Conservation (phyloP, 1,140 invertebrate species). For the Phortica variegata region DNA sequence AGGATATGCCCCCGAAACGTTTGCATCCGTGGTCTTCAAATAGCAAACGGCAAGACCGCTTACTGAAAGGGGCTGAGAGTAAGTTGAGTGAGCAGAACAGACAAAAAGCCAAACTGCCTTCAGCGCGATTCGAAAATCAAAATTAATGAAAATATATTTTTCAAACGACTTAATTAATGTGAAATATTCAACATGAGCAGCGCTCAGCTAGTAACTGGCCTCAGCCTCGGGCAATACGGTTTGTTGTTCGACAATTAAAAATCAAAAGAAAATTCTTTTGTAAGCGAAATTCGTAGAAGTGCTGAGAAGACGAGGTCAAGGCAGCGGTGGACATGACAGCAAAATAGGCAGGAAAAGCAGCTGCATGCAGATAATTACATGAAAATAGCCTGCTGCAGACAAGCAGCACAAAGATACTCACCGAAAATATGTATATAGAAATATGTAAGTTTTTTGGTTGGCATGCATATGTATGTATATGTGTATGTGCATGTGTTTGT, state of each 20-base stretch:
- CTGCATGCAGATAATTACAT: constrained; percentile 48
- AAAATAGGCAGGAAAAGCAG: too few relatives aligned
- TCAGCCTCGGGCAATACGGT: too few relatives aligned
- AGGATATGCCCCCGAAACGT: background rate
- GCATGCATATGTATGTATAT: too few relatives aligned
- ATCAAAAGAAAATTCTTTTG: constrained; percentile 54
- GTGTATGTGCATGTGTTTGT: constrained; percentile 20
- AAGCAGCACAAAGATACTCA: background rate
- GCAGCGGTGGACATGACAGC: too few relatives aligned
- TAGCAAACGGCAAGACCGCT: too few relatives aligned
- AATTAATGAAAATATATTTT: constrained; percentile 37
- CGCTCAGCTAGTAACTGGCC: too few relatives aligned
- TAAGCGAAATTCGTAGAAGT: too few relatives aligned
- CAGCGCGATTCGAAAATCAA: constrained; percentile 46
- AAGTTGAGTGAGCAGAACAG: too few relatives aligned
- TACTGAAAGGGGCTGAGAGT: too few relatives aligned
- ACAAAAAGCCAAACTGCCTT: constrained; percentile 12
- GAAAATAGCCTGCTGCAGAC: constrained; percentile 17
- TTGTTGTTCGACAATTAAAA: constrained; percentile 47
- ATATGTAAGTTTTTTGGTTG: background rate
- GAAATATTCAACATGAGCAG: constrained; percentile 41
- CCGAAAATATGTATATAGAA: background rate
- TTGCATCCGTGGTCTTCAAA: too few relatives aligned
- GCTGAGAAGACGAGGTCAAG: too few relatives aligned
- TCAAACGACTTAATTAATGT: constrained; percentile 15